Evolutionary conservation across 1,140 invertebrate species (phyloP), one percentile per base, ranked within the genome.

Genomic region (Microplitis demolitor): DNA sequence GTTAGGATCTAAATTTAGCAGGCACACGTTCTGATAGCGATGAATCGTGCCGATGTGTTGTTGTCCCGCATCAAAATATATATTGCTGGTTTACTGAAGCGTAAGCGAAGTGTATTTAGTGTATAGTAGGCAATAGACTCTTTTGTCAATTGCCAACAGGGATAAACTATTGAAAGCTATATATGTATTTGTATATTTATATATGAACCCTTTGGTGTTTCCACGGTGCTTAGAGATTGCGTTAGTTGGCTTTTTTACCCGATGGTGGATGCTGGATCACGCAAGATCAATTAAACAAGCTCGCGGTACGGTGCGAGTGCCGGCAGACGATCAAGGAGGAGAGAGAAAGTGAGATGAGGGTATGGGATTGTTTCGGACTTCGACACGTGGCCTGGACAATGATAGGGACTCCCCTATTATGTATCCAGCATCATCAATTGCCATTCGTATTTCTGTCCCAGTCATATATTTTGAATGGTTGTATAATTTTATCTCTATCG

Each of bases 261-360:
- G 16, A 56, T 60, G 58, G 13, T 64, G 24, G 63, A 85, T 82
- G 84, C 79, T 61, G 68, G 79, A 79, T 84, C 85, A 87, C 84
- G 85, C 80, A 80, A 78, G 83, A 85, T 85, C 85, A 86, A 86
- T 87, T 87, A 87, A 87, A 84, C 83, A 80, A 74, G 77, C 78
- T 80, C 74, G 68, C 16, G 39, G 39, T 39, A 56, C 24, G 51
- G 53, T 34, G 62, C 60, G 53, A 63, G 58, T 67, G 54, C 63
- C 16, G 24, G 1, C 51, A 45, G 58, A 31, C n/a, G 14, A 51
- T 53, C 24, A 66, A 51, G 16, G 8, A 31, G 9, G 24, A 9
- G 14, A 64, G 14, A 50, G 37, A 13, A 39, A 37, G 34, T 11
- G 13, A 50, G 33, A 45, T 45, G 63, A 69, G 66, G 77, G 73